These are phyloP conservation scores for Holothuria scabra DNA, from an alignment of 53 echinoderm and acorn worm species.

Conservation along the genomic window DNA sequence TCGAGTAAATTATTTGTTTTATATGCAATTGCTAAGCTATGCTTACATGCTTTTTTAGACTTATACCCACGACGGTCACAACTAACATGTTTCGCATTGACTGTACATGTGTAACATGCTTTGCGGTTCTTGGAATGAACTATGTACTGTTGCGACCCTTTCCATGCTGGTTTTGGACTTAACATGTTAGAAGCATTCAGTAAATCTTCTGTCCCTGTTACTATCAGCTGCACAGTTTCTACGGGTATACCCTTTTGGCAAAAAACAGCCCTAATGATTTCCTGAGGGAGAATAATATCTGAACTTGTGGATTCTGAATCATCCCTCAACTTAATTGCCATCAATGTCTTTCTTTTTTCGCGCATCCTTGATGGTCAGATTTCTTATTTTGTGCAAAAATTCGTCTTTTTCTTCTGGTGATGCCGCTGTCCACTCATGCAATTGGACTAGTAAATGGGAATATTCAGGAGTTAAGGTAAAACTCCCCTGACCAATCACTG, in stretches of 20 bases:
- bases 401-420: constrained; percentile 30
- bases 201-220: constrained; percentile 49
- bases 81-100: constrained; percentile 46
- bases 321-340: not conserved
- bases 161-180: constrained; percentile 24
- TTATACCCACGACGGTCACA: constrained; percentile 52
- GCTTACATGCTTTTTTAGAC: constrained; percentile 50
- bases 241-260: constrained; percentile 32
- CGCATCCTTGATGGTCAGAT: constrained; percentile 29
- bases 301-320: constrained; percentile 11
- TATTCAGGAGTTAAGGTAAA: constrained; percentile 48
- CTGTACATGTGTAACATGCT: constrained; percentile 31
- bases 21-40: constrained; percentile 52
- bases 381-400: too few relatives aligned
- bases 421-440: constrained; percentile 43
- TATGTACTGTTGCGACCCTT: constrained; percentile 25
- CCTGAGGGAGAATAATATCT: constrained; percentile 50
- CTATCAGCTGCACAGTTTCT: constrained; percentile 42
- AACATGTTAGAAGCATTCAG: constrained; percentile 30
- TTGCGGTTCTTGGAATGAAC: constrained; percentile 47
- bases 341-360: constrained; percentile 28
- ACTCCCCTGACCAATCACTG: too few relatives aligned
- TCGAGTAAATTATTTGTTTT: constrained; percentile 22
- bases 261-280: constrained; percentile 20
- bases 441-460: constrained; percentile 21